Evolutionary conservation across 2,797 vertebrate species (phyloP), one percentile per base, ranked within the genome.

Genomic region (Clarias platycephalus): DNA sequence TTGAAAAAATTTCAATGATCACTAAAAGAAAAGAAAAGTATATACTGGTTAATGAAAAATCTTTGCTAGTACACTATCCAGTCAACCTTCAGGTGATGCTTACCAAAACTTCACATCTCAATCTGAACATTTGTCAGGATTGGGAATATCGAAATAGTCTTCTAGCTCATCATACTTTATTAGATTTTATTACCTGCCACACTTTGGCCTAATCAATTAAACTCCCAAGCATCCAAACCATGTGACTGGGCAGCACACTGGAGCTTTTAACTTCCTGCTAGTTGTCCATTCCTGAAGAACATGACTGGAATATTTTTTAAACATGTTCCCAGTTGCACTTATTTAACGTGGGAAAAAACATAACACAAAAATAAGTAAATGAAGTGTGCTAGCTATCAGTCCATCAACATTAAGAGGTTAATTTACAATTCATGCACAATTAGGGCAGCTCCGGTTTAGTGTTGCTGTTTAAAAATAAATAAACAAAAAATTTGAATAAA

Each of bases 191-290:
- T 37, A 77, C 10, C 55, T 77, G 75, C 22, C 28, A 62, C 31
- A 78, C 62, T 58, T 77, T 78, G 76, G 10, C 34, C 24, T 40
- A 78, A 78, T 78, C 34, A 78, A 62, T 78, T 78, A 62, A 24
- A 6, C 26, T 62, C 16, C 13, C 76, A 16, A 3, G 34, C 31
- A 78, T 62, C 34, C 34, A 62, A 78, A 34, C 5, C 53, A 62
- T 40, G 22, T 40, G 22, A 62, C 53, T 62, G 74, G 10, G 53
- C 28, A 34, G 20, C 18, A 75, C 26, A 75, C 6, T 20, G 20
- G 49, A 77, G 57, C 10, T n/a, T 62, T 78, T 63, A 78, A 78
- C 34, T 63, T 58, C 9, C 34, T 2, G 5, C 28, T 8, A 10
- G 2, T 37, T 8, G 31, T 62, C 75, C 12, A 31, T 10, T 2